These are phyloP conservation scores for Onychorhynchus coronatus DNA, from an alignment of 2,113 vertebrate species.

Conservation along the genomic window DNA sequence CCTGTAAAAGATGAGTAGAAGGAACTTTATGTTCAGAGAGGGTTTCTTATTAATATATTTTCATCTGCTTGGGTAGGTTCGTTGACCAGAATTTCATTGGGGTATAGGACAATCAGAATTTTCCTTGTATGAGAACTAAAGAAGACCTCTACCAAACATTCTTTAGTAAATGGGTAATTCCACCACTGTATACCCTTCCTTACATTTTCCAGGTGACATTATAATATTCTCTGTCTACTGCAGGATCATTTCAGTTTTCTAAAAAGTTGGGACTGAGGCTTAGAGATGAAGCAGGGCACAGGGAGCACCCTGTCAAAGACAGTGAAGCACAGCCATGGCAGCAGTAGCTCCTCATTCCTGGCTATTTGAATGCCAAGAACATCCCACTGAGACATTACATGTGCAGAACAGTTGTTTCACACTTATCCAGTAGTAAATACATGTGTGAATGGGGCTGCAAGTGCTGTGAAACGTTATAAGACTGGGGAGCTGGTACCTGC, in stretches of 20 bases:
- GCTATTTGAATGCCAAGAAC: neutral
- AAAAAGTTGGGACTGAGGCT: neutral
- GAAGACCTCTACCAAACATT: neutral
- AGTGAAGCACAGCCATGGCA: neutral
- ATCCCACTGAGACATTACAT: neutral
- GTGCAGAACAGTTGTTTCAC: rapidly evolving
- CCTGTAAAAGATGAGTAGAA: neutral
- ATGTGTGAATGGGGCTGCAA: neutral
- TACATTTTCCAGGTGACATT: neutral
- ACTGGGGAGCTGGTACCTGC: neutral
- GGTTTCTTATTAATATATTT: neutral
- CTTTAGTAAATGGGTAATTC: neutral
- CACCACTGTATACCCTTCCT: neutral
- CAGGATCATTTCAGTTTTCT: neutral
- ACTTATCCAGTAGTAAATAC: rapidly evolving
- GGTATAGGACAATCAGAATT: neutral
- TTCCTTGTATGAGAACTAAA: neutral
- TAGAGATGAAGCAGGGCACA: neutral
- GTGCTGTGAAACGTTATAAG: neutral
- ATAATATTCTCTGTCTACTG: neutral
- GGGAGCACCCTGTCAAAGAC: neutral
- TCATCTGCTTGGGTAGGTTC: neutral
- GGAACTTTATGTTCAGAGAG: neutral
- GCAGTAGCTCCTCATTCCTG: rapidly evolving
- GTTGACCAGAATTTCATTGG: neutral